Percentiles rank a stretch among this genome's conserved stretches.
These are phyloP conservation scores for Rhingia rostrata DNA, from an alignment of 2,888 invertebrate species.

Conservation along the genomic window DNA sequence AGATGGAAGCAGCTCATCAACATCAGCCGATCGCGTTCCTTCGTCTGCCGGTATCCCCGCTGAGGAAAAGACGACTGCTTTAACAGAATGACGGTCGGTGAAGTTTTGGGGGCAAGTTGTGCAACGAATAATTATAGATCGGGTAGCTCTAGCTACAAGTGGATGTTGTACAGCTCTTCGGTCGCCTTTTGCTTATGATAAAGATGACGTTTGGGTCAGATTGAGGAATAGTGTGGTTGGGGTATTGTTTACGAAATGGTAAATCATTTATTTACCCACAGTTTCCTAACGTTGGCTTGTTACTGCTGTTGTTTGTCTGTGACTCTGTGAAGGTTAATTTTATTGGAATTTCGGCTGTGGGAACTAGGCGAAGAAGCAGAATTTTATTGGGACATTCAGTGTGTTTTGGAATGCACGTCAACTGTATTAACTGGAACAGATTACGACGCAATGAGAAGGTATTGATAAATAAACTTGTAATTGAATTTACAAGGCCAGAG, in stretches of 20 bases:
- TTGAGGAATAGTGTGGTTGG: conserved; percentile 59
- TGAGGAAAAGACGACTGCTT: conserved; percentile 15
- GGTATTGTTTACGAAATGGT: conserved; percentile 65
- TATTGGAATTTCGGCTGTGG: conserved; percentile 41
- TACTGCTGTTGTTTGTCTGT: not conserved
- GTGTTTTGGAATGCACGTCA: not conserved
- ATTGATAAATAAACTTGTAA: no score
- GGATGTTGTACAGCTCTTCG: conserved; percentile 40
- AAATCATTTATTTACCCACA: conserved; percentile 58
- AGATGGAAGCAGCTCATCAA: conserved; percentile 39
- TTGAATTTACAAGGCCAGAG: no score
- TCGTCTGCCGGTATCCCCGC: not conserved
- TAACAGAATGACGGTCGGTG: not conserved
- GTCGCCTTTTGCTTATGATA: conserved; percentile 54
- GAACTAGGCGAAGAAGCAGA: conserved; percentile 43
- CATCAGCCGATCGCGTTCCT: not conserved
- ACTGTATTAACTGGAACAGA: conserved; percentile 43
- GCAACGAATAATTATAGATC: conserved; percentile 68
- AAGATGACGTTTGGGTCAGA: conserved; percentile 52
- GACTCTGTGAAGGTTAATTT: conserved; percentile 28
- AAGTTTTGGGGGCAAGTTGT: conserved; percentile 56
- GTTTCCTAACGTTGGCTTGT: conserved; percentile 38
- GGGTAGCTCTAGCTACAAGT: conserved; percentile 64
- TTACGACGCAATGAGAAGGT: no score
- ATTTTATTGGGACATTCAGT: not conserved